These are phyloP conservation scores for Agrotis clavis DNA, from an alignment of 2,888 invertebrate genomes.

Conservation along the genomic window DNA sequence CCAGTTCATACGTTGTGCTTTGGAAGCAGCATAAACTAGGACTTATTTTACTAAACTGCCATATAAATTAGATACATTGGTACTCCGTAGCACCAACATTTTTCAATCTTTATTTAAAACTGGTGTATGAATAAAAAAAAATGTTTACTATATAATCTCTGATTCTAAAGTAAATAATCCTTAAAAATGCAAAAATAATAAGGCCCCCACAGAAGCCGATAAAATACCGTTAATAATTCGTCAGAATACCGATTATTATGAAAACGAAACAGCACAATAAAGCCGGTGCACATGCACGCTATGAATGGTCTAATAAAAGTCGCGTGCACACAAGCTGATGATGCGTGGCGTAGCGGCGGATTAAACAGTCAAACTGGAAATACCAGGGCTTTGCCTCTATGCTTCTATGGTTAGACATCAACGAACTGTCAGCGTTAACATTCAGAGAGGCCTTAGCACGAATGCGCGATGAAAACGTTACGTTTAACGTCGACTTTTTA, in stretches of 20 bases:
- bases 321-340: conserved; percentile 64
- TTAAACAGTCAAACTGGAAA: conserved; percentile 82
- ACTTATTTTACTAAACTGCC: too few species aligned
- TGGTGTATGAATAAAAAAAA: background rate
- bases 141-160: background rate
- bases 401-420: conserved; percentile 74
- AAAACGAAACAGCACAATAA: conserved; percentile 39
- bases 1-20: background rate
- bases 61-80: too few species aligned
- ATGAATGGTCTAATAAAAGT: conserved; percentile 65
- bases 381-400: conserved; percentile 75
- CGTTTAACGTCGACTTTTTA: too few species aligned
- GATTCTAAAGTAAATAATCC: background rate
- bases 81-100: background rate
- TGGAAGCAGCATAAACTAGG: background rate
- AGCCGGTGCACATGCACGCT: conserved; percentile 41
- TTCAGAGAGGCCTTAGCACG: conserved; percentile 42
- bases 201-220: background rate
- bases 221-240: background rate
- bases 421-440: conserved; percentile 81
- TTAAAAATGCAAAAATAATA: background rate
- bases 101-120: background rate
- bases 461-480: background rate
- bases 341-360: conserved; percentile 72
- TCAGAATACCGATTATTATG: conserved; percentile 21